A percentile compares a stretch with the other conserved stretches of the same genome.
These are phyloP conservation scores for Dendropsophus ebraccatus DNA, from an alignment of 2,113 vertebrate genomes.

Conservation along the genomic window DNA sequence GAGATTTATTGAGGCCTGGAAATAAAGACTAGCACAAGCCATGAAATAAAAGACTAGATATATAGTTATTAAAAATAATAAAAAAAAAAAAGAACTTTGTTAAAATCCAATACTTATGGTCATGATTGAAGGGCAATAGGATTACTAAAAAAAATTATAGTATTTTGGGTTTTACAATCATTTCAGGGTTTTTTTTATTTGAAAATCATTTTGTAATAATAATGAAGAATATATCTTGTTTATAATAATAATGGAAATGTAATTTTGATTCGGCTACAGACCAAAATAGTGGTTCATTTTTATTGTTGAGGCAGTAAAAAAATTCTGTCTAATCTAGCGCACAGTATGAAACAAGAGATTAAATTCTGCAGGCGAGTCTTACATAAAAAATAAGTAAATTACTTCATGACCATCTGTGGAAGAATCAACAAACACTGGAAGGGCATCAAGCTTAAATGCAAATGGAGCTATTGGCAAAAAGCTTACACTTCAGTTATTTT, in stretches of 20 bases:
- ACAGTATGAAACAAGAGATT: conserved; percentile 54
- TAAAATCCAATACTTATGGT: conserved; percentile 23
- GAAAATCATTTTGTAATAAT: conserved; percentile 16
- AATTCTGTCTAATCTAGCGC: conserved; percentile 49
- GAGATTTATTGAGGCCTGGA: conserved; percentile 33
- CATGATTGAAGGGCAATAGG: conserved; percentile 11
- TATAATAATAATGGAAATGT: conserved; percentile 39
- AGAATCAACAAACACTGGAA: conserved; percentile 59
- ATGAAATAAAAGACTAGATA: conserved; percentile 48
- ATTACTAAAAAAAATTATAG: conserved; percentile 1
- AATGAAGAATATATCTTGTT: conserved; percentile 28
- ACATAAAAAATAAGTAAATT: conserved; percentile 58
- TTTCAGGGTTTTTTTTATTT: background rate
- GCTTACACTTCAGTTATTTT: conserved; percentile 30
- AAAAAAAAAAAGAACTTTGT: conserved; percentile 21
- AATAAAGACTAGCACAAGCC: conserved; percentile 25
- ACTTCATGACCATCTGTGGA: conserved; percentile 56
- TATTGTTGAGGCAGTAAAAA: conserved; percentile 43
- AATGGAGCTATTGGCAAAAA: conserved; percentile 55
- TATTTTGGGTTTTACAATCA: conserved; percentile 9
- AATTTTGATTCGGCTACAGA: conserved; percentile 22
- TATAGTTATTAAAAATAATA: conserved; percentile 46
- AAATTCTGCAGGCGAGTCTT: conserved; percentile 53
- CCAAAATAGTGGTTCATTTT: conserved; percentile 39
- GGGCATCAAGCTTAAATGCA: conserved; percentile 52